Conservation (phyloP, 2,888 invertebrate genomes). For the Thecophora atra region DNA sequence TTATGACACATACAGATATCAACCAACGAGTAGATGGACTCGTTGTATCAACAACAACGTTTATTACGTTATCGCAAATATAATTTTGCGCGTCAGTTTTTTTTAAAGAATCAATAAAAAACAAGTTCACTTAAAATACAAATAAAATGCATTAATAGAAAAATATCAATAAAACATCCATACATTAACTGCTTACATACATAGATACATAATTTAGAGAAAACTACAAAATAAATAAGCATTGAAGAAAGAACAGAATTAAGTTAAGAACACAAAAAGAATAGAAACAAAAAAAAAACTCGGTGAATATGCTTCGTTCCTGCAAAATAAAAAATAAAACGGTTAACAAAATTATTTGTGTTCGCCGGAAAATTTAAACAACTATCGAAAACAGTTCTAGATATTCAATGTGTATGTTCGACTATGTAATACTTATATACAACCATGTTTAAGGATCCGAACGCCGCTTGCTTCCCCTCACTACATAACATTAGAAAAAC, state of each 20-base stretch:
- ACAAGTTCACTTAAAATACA: background rate
- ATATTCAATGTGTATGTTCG: background rate
- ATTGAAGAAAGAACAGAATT: too few relatives aligned
- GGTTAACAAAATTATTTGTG: slow-evolving; percentile 8
- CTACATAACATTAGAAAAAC: background rate
- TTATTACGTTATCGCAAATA: too few relatives aligned
- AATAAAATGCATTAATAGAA: slow-evolving; percentile 10
- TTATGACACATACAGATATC: too few relatives aligned
- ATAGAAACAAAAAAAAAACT: too few relatives aligned
- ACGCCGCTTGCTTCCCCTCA: background rate
- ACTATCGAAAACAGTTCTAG: slow-evolving; percentile 23
- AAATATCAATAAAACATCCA: slow-evolving; percentile 5
- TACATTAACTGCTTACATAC: background rate
- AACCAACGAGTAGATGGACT: too few relatives aligned
- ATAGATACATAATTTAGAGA: background rate
- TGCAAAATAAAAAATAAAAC: too few relatives aligned
- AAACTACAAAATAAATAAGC: too few relatives aligned
- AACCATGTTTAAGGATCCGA: slow-evolving; percentile 3
- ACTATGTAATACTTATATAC: background rate
- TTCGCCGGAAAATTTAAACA: slow-evolving; percentile 25
- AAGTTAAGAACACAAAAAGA: too few relatives aligned
- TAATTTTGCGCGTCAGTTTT: too few relatives aligned
- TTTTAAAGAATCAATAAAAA: background rate
- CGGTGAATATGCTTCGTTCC: too few relatives aligned
- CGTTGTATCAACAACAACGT: slow-evolving; percentile 3